Base-by-base conservation (phyloP, 2,797 vertebrate species). In the Stomatorhinus walkeri region DNA sequence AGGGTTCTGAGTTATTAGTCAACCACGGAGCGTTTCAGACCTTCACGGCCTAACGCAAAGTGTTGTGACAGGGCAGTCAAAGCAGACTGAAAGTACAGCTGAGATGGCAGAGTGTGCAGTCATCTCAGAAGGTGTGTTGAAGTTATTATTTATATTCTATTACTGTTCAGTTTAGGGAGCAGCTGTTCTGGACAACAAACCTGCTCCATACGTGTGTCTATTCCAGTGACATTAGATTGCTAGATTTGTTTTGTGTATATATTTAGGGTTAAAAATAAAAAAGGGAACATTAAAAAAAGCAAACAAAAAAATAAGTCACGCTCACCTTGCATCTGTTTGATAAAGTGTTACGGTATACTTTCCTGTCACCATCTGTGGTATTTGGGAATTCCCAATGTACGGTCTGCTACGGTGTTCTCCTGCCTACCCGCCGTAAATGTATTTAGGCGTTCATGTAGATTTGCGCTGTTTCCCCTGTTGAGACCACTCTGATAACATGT, bases 371-470 rank as follows among this genome's bases (percentile, higher is more conserved):
- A 93, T 94, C 94, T 94, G 95, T 96, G 95, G 93, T 95, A 92
- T 93, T 91, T 91, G 85, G 88, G 93, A 95, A 90, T 90, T 91
- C 94, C 93, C 51, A 92, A 90, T 93, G 93, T 96, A 95, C 92
- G 94, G 95, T 95, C 6, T 94, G 96, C 96, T 96, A 95, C 93
- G 90, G 95, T 96, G 96, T 96, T 95, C 94, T 94, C 94, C 94
- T 91, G 95, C 94, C 94, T 92, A 90, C 91, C 95, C 94, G 93
- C 92, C 96, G 95, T 96, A 95, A 95, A 95, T 96, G 96, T 96
- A 96, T 95, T 95, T 95, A 94, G 96, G 95, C 95, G 92, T 94
- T 95, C 94, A 95, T 95, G 94, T 96, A 95, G 95, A 95, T 96
- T 95, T 96, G 95, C 91, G 95, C 95, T 94, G 93, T 96, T 96